Conservation (phyloP, 2,113 vertebrate genomes). For the Eptatretus burgeri region DNA sequence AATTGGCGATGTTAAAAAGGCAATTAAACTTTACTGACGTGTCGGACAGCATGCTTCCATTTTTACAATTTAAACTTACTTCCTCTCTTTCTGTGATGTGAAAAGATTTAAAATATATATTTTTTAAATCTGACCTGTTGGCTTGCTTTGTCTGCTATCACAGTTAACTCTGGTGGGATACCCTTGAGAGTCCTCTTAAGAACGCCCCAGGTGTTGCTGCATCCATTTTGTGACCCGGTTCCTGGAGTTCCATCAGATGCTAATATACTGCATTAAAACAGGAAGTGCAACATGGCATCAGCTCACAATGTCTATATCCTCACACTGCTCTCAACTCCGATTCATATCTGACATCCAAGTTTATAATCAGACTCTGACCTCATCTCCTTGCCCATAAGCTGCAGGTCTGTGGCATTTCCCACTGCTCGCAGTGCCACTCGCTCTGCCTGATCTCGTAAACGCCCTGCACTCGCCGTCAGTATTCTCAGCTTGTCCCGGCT, state of each 20-base stretch:
- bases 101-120: background rate
- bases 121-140: constrained; percentile 52
- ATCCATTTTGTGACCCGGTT: constrained; percentile 36
- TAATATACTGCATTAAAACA: constrained; percentile 23
- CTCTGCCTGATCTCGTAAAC: constrained; percentile 53
- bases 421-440: constrained; percentile 48
- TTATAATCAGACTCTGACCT: constrained; percentile 21
- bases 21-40: too few relatives aligned
- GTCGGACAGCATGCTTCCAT: too few relatives aligned
- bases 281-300: background rate
- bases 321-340: background rate
- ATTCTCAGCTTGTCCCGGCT: constrained; percentile 70
- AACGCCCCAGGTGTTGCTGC: constrained; percentile 37
- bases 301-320: background rate
- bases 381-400: constrained; percentile 62
- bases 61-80: background rate
- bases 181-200: constrained; percentile 56
- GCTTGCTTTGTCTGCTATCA: constrained; percentile 59
- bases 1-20: constrained; percentile 7
- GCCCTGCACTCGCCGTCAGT: constrained; percentile 61
- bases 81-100: background rate
- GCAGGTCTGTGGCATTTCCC: constrained; percentile 56
- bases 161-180: constrained; percentile 55
- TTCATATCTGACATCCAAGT: background rate
- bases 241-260: constrained; percentile 48